Evolutionary conservation across 2,113 vertebrate species (phyloP).

Genomic region (Pedionomus torquatus): DNA sequence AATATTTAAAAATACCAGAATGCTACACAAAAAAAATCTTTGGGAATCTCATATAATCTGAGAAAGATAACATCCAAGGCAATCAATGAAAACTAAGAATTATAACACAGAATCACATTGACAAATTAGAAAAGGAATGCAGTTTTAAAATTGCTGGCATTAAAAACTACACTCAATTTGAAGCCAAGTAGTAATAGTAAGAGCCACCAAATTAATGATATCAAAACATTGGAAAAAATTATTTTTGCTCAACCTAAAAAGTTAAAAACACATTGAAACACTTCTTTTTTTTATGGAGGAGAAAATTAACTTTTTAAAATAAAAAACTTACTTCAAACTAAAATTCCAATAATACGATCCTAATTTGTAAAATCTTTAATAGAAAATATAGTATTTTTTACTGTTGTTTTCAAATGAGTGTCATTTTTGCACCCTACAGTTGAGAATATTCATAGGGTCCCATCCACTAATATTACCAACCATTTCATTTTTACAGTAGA

Average conservation of each 20-base stretch:
- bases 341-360: background rate
- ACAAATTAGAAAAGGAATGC: background rate
- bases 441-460: background rate
- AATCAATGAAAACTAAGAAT: background rate
- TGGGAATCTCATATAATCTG: background rate
- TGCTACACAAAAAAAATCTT: background rate
- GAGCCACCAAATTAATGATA: background rate
- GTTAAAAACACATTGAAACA: background rate
- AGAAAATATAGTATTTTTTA: background rate
- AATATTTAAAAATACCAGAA: background rate
- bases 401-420: background rate
- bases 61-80: background rate
- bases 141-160: background rate
- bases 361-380: background rate
- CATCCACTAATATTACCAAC: background rate
- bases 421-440: background rate
- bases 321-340: background rate
- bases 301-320: background rate
- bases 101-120: background rate
- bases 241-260: background rate
- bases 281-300: background rate
- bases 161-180: background rate
- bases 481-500: background rate
- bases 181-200: background rate
- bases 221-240: background rate